Evolutionary conservation across 1,140 invertebrate species (phyloP).

Genomic region (Glomeris maerens): DNA sequence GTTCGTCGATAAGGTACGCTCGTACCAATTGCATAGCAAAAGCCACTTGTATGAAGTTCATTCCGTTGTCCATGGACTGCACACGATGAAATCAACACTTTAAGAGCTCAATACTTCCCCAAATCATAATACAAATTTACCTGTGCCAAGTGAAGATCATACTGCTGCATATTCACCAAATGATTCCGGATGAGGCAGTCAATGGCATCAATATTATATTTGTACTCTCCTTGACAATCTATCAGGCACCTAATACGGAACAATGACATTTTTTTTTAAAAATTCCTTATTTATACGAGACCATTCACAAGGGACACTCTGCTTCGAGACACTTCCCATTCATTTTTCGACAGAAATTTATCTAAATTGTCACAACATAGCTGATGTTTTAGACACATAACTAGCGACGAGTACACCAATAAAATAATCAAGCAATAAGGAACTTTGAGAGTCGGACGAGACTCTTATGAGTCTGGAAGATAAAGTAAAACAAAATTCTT

Average conservation of each 20-base stretch:
- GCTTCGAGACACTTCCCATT: too few relatives aligned
- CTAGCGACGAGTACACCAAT: too few relatives aligned
- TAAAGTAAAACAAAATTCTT: too few relatives aligned
- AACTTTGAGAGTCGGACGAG: too few relatives aligned
- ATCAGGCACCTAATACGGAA: conserved; percentile 37
- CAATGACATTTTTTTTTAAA: too few relatives aligned
- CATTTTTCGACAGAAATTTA: too few relatives aligned
- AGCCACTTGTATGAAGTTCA: conserved; percentile 62
- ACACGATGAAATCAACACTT: neutral
- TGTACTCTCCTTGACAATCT: conserved; percentile 71
- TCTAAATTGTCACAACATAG: too few relatives aligned
- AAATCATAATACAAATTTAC: conserved; percentile 18
- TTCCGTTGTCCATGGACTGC: conserved; percentile 64
- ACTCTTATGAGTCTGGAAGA: too few relatives aligned
- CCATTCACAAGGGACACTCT: too few relatives aligned
- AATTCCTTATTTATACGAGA: too few relatives aligned
- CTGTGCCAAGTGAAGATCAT: conserved; percentile 69
- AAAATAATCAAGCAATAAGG: too few relatives aligned
- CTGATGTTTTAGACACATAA: too few relatives aligned
- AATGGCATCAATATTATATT: conserved; percentile 81
- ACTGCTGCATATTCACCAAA: conserved; percentile 53
- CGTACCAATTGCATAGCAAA: conserved; percentile 87
- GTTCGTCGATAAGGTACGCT: conserved; percentile 72
- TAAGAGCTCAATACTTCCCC: conserved; percentile 1
- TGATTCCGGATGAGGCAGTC: conserved; percentile 61